Evolutionary conservation across 2,113 vertebrate species (phyloP), one percentile per base, ranked within the genome.

Genomic region (Casuarius casuarius): DNA sequence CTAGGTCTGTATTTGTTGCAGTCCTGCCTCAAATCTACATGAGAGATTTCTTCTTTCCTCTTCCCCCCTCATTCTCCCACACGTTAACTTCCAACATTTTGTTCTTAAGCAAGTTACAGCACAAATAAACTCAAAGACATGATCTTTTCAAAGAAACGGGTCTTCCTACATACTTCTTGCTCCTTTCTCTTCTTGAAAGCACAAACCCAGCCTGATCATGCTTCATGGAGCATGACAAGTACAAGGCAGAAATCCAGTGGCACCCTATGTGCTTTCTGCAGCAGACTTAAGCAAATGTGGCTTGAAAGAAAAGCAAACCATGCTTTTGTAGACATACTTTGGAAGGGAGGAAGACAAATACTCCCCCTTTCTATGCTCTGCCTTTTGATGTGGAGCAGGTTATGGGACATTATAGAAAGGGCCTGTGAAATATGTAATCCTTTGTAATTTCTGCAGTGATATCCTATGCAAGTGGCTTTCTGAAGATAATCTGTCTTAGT

Each of bases 141-240:
- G 42, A 51, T 51, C 12, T 46, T 4, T 8, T 40, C 21, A 51
- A 58, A 81, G n/a, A 70, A 65, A n/a, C 9, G 9, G 28, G 26
- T 31, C 25, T 76, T 77, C 29, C 20, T 61, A 61, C 46, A 21
- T 20, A 48, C n/a, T 59, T 35, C 5, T 56, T 26, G 66, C 44
- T 72, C 38, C 38, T 82, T 33, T 25, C 46, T 83, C 16, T 2
- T 12, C 9, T 44, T 33, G 25, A 22, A 70, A 26, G 8, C 8
- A 35, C 23, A 56, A 54, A 28, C 18, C 31, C 46, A 38, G 12
- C n/a, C 66, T 56, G 72, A 44, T 52, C 19, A 17, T 5, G 4
- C 25, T 59, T 65, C 25, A 4, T 20, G 38, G 35, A 25, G 26
- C 2, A 1, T 49, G 38, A 7, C 0, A 1, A 20, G 12, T 16